Evolutionary conservation across 2,797 vertebrate species (phyloP).

Genomic region (Tragopan temminckii): DNA sequence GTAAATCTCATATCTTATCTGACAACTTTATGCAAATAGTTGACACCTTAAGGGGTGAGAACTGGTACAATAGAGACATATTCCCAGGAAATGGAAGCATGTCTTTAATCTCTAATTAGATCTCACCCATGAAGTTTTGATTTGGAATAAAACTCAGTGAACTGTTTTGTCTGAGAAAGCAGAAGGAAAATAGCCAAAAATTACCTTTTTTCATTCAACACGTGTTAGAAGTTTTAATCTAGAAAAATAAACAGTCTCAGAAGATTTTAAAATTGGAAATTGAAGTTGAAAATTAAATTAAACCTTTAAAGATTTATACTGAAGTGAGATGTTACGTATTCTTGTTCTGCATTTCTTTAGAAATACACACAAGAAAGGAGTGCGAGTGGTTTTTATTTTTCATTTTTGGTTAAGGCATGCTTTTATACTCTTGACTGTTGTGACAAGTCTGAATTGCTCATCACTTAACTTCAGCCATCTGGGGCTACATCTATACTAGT

Average conservation of each 20-base stretch:
- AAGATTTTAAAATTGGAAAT: neutral
- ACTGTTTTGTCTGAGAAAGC: neutral
- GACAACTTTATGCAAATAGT: fast-evolving
- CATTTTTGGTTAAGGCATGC: neutral
- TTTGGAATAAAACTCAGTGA: neutral
- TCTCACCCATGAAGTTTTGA: neutral
- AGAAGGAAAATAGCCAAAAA: neutral
- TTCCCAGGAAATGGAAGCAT: neutral
- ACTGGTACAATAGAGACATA: fast-evolving
- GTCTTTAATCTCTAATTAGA: neutral
- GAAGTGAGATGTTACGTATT: neutral
- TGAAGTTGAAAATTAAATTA: neutral
- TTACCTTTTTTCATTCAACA: fast-evolving
- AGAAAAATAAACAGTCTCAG: neutral
- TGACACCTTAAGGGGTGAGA: neutral
- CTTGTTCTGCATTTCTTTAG: neutral
- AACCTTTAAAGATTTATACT: neutral
- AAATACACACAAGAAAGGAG: neutral
- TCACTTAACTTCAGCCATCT: neutral
- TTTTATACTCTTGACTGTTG: neutral
- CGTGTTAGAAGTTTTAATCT: neutral
- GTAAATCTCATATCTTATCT: neutral
- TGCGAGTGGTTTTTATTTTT: neutral
- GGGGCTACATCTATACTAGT: neutral
- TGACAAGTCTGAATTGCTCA: neutral